Conservation (phyloP, 2,113 vertebrate genomes). For the Rattus rattus region DNA sequence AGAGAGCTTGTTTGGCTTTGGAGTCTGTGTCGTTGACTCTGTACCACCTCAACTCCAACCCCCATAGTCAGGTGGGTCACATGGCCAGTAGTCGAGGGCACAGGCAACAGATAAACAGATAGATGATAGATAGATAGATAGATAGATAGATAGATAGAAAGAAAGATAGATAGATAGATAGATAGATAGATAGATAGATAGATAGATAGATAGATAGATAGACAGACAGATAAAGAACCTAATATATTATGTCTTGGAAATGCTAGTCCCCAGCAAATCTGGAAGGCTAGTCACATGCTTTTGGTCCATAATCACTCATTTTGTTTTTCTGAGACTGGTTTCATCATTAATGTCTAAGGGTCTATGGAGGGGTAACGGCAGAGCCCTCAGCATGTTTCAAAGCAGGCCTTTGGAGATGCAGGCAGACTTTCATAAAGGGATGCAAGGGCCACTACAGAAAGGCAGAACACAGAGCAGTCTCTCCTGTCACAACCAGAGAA, state of each 20-base stretch:
- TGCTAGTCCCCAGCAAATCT: not conserved
- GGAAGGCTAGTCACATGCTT: no score
- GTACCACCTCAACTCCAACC: no score
- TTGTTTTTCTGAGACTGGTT: not conserved
- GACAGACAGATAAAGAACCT: not conserved
- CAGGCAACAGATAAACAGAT: no score
- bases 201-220: not conserved
- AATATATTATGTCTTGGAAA: not conserved
- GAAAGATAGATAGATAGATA: not conserved
- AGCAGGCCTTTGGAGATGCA: not conserved
- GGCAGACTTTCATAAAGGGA: not conserved
- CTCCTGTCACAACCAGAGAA: not conserved
- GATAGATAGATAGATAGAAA: not conserved
- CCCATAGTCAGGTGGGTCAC: no score
- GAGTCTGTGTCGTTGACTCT: no score
- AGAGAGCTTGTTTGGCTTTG: no score
- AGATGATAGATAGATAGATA: no score
- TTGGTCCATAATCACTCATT: not conserved
- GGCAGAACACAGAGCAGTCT: fast-evolving
- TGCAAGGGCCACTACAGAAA: not conserved
- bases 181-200: not conserved
- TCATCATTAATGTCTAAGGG: not conserved
- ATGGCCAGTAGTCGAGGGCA: no score
- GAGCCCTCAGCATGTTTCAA: not conserved
- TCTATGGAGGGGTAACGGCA: fast-evolving